Percentiles rank a stretch among this genome's conserved stretches.
Conservation (phyloP, 2,113 vertebrate genomes). For the Pangasianodon gigas region DNA sequence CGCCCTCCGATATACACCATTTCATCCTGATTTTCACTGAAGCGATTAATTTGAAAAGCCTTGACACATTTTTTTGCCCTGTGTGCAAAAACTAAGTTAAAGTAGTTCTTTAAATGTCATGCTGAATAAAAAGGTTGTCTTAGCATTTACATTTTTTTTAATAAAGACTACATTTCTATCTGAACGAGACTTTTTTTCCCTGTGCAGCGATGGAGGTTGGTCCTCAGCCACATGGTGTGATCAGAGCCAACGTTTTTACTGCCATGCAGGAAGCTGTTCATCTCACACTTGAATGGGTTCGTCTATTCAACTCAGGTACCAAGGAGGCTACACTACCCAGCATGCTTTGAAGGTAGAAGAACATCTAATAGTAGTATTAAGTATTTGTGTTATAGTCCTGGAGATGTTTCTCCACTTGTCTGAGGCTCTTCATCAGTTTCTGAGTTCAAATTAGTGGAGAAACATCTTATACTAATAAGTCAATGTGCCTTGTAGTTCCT, state of each 20-base stretch:
- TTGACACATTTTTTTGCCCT: neutral
- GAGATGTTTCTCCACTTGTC: constrained; percentile 7
- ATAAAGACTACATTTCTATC: constrained; percentile 19
- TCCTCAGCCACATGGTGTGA: constrained; percentile 78
- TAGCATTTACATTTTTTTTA: neutral
- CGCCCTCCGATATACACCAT: neutral
- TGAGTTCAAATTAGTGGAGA: neutral
- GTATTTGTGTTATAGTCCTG: neutral
- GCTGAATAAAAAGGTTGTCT: neutral
- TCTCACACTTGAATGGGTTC: constrained; percentile 73
- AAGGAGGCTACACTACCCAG: neutral
- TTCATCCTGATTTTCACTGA: neutral
- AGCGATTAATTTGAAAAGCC: constrained; percentile 4
- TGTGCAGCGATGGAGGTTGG: constrained; percentile 76
- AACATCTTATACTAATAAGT: neutral
- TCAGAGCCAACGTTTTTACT: constrained; percentile 73
- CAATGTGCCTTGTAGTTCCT: neutral
- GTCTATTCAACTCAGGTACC: constrained; percentile 79
- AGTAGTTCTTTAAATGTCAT: neutral
- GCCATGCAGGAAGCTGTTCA: constrained; percentile 71
- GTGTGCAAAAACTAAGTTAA: neutral
- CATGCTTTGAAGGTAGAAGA: constrained; percentile 16
- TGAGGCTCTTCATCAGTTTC: neutral
- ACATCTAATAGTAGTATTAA: neutral
- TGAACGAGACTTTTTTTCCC: neutral